Evolutionary conservation across 2,888 invertebrate species (phyloP), one percentile per base, ranked within the genome.

Genomic region (Lasioglossum lativentre): DNA sequence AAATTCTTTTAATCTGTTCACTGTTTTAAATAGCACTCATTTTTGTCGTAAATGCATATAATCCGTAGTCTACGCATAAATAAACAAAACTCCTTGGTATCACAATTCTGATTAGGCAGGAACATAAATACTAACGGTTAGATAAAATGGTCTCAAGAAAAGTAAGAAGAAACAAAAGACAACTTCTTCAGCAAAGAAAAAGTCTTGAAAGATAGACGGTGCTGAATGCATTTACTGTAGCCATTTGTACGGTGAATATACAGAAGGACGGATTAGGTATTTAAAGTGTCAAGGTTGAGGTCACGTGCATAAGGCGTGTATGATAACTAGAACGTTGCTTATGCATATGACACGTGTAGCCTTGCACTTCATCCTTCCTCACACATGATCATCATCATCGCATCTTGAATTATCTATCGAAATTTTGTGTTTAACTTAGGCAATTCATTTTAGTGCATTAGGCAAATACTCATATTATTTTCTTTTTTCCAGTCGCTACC

Each of bases 321-420:
- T 30, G 59, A 59, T 59, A 59, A 59, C 30, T 27, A 59, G 59
- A 59, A 59, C 59, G 59, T 30, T 59, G 59, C 59, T 59, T 30
- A 14, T 59, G 27, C 27, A 27, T 16, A 27, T 59, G 27, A 14
- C 14, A 59, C 27, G 16, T 14, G 30, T 16, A 59, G 30, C 59
- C 59, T 59, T 59, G 59, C 59, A 30, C 59, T 59, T 59, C 59
- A 59, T 59, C 59, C 59, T 59, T 59, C 16, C 59, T 59, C 14
- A 27, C 27, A 27, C 5, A 30, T 30, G 30, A 14, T 59, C 27
- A 5, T 27, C 30, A 27, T 5, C 59, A 6, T 30, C 27, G 14
- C 59, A 27, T 30, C 27, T 5, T 59, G 2, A 30, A 16, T 59
- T 59, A 2, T 16, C 27, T 59, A 27, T 14, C 6, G 16, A 27